Evolutionary conservation across 1,140 invertebrate genomes (phyloP).

Genomic region (Micrasema longulum): DNA sequence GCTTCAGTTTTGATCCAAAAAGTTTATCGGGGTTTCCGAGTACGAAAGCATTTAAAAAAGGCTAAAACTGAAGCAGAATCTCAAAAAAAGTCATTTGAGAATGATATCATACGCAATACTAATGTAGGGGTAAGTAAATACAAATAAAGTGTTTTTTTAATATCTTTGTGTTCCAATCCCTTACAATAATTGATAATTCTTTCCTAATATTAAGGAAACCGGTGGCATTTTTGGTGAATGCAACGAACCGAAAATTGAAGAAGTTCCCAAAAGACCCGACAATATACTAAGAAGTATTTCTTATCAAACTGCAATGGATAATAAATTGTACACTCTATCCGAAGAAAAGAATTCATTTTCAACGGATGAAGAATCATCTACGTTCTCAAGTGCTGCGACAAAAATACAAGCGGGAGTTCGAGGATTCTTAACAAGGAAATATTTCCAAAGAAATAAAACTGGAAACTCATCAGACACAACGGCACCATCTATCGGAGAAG

Average conservation of each 20-base stretch:
- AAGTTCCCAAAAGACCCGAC: conserved; percentile 1
- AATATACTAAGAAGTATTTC: conserved; percentile 14
- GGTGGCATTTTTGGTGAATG: background rate
- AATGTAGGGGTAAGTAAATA: no score
- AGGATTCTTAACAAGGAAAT: conserved; percentile 51
- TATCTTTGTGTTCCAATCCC: no score
- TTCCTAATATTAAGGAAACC: background rate
- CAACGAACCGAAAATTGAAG: background rate
- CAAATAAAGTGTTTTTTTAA: no score
- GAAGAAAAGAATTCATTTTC: conserved; percentile 51
- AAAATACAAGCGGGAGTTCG: conserved; percentile 53
- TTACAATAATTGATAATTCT: background rate
- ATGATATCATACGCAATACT: no score
- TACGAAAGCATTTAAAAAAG: conserved; percentile 23
- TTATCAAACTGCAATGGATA: conserved; percentile 26
- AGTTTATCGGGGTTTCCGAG: conserved; percentile 47
- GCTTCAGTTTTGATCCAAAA: conserved; percentile 49
- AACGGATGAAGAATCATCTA: conserved; percentile 52
- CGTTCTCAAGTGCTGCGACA: conserved; percentile 53
- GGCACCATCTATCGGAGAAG: conserved; percentile 53
- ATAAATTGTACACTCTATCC: conserved; percentile 43
- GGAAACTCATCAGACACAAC: conserved; percentile 50
- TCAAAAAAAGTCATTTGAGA: no score
- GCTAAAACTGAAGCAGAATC: no score
- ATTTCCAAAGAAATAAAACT: conserved; percentile 50